Base-by-base conservation (phyloP, 2,797 vertebrate genomes). In the Botia kubotai region DNA sequence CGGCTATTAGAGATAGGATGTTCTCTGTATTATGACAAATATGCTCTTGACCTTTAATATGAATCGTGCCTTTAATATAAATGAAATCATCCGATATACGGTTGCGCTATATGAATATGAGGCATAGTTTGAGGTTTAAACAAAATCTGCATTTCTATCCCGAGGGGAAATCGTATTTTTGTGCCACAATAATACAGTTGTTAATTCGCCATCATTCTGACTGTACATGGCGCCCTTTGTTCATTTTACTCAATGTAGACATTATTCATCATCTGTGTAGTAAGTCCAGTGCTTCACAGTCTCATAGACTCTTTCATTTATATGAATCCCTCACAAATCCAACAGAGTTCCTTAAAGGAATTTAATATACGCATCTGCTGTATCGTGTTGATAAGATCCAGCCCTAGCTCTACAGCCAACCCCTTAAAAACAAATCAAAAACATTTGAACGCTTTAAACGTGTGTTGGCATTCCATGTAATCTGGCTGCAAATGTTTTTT, bases 41-140 rank as follows among this genome's bases (percentile, higher is more conserved):
- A 57, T 52, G 29, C 71, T 57, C 53, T 82, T 79, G 82, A 78
- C 76, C 66, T 78, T 78, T 60, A 69, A 77, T 58, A 36, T 75
- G 65, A 79, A 72, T 75, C 63, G 63, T 79, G 62, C 43, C 78
- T 83, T 81, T 57, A 83, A 62, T 73, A 53, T 72, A 58, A 75
- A 58, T n/a, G 67, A 68, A 67, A 78, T 65, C 16, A 17, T 29
- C 73, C 70, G 52, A 80, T 74, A 69, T 77, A 77, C 26, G 50
- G 14, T 72, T 48, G 55, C 71, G 67, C 74, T 33, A 74, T 69
- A 57, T 82, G 73, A 82, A 84, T 71, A 70, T 67, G 55, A 57
- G 50, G 57, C 72, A 83, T 82, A 84, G 80, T 84, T 80, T 78
- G 57, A 71, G 70, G 65, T 78, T 81, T 73, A 70, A 63, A 68